Conservation (phyloP, 1,140 invertebrate genomes). For the Asbolus verrucosus region DNA sequence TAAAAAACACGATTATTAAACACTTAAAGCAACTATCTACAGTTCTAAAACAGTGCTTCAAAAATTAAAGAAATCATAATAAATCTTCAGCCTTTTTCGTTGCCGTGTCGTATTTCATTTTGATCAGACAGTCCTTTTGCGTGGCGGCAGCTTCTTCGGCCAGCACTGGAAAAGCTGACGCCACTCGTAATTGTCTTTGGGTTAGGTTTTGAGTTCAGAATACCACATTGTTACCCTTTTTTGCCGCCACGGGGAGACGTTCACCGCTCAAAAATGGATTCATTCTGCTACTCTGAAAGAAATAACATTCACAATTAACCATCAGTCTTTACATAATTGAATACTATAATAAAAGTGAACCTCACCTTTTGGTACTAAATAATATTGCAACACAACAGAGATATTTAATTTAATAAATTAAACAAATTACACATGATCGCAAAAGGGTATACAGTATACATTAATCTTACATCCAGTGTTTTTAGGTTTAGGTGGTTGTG, state of each 20-base stretch:
- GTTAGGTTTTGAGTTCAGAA: conserved; percentile 36
- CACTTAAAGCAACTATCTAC: conserved; percentile 45
- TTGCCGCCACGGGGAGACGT: conserved; percentile 87
- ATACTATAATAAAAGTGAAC: too few relatives aligned
- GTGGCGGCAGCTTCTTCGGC: conserved; percentile 40
- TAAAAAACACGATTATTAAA: conserved; percentile 47
- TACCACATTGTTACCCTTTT: conserved; percentile 82
- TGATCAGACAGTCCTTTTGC: conserved; percentile 12
- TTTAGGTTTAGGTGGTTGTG: too few relatives aligned
- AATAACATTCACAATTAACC: too few relatives aligned
- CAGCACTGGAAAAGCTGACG: conserved; percentile 43
- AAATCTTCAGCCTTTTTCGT: conserved; percentile 45
- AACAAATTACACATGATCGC: too few relatives aligned
- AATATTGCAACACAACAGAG: too few relatives aligned
- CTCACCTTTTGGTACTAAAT: too few relatives aligned
- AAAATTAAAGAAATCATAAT: conserved; percentile 23
- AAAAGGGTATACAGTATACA: too few relatives aligned
- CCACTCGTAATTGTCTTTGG: conserved; percentile 38
- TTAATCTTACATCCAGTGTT: too few relatives aligned
- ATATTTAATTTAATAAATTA: too few relatives aligned
- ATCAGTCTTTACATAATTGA: too few relatives aligned
- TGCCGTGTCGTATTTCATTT: conserved; percentile 39
- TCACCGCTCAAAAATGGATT: conserved; percentile 87
- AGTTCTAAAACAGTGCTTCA: conserved; percentile 24
- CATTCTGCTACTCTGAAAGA: conserved; percentile 52